phyloP scores from a whole-genome alignment of 2,797 vertebrate genomes.

The Smutsia gigantea region DNA sequence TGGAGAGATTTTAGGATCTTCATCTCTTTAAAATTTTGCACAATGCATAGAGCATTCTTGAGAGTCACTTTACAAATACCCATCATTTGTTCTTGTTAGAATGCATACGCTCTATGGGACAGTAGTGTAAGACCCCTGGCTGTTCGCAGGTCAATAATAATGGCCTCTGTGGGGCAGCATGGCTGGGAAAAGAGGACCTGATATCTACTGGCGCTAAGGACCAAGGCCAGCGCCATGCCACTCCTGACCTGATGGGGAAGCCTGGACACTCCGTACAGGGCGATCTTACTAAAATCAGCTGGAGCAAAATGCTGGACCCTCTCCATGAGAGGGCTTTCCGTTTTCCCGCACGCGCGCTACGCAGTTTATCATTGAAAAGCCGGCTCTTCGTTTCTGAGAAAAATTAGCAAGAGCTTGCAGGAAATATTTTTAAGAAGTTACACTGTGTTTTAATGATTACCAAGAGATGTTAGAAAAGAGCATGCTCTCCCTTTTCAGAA shows the following conservation, averaged over 20 bases:
- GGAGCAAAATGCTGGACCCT: neutral
- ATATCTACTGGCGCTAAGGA: neutral
- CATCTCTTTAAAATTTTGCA: neutral
- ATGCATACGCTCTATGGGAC: neutral
- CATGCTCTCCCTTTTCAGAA: neutral
- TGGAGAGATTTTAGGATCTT: neutral
- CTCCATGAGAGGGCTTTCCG: neutral
- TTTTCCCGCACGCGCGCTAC: neutral
- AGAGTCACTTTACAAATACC: neutral
- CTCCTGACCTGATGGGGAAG: neutral
- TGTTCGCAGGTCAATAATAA: neutral
- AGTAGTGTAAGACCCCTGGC: neutral
- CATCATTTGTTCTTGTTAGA: neutral
- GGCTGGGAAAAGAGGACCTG: rapidly evolving
- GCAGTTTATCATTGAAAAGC: neutral
- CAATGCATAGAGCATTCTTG: neutral
- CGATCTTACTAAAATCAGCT: neutral
- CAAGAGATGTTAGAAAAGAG: conserved; percentile 16
- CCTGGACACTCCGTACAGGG: neutral
- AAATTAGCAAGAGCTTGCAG: conserved; percentile 30
- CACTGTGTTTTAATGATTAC: conserved; percentile 58
- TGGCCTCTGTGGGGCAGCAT: neutral
- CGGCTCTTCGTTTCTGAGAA: neutral
- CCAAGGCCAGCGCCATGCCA: neutral
- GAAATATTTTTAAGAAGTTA: conserved; percentile 25